A percentile compares a stretch with the other conserved stretches of the same genome.
phyloP scores from a whole-genome alignment of 2,113 vertebrate genomes.

The Ammodytes dubius region DNA sequence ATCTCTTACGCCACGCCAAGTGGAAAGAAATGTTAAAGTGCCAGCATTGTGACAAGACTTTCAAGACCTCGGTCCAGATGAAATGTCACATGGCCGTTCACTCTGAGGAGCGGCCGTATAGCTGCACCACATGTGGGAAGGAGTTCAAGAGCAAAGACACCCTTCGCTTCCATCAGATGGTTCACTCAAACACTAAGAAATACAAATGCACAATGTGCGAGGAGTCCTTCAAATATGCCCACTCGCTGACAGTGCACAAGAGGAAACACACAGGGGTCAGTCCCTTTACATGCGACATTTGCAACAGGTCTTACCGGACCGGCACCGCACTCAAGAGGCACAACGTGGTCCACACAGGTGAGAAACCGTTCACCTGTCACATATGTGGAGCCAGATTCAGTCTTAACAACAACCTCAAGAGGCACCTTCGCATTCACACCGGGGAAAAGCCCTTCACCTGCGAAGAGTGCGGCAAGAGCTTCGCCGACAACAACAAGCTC shows the following conservation, averaged over 20 bases:
- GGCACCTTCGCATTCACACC: constrained; percentile 77
- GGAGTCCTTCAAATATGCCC: constrained; percentile 77
- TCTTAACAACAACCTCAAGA: constrained; percentile 79
- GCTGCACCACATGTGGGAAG: constrained; percentile 74
- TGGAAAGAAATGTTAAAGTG: constrained; percentile 68
- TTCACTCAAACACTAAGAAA: constrained; percentile 72
- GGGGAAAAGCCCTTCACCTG: constrained; percentile 80
- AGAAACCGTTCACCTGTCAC: constrained; percentile 81
- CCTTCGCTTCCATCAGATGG: constrained; percentile 79
- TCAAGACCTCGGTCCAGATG: constrained; percentile 68
- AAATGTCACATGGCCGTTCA: constrained; percentile 76
- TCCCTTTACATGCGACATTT: constrained; percentile 69
- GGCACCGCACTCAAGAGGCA: constrained; percentile 75
- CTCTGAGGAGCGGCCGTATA: constrained; percentile 76
- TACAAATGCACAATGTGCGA: constrained; percentile 78
- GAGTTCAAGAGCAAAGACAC: constrained; percentile 82
- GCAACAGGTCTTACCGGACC: constrained; percentile 69
- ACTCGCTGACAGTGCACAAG: constrained; percentile 78
- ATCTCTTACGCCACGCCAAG: constrained; percentile 72
- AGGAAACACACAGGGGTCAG: constrained; percentile 78
- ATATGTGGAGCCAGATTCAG: constrained; percentile 78
- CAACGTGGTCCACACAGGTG: constrained; percentile 74
- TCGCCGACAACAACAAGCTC: constrained; percentile 78
- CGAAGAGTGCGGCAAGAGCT: constrained; percentile 75
- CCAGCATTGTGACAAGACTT: constrained; percentile 70